These are phyloP conservation scores for Pedicia rivosa DNA, from an alignment of 2,888 invertebrate genomes.

Conservation along the genomic window DNA sequence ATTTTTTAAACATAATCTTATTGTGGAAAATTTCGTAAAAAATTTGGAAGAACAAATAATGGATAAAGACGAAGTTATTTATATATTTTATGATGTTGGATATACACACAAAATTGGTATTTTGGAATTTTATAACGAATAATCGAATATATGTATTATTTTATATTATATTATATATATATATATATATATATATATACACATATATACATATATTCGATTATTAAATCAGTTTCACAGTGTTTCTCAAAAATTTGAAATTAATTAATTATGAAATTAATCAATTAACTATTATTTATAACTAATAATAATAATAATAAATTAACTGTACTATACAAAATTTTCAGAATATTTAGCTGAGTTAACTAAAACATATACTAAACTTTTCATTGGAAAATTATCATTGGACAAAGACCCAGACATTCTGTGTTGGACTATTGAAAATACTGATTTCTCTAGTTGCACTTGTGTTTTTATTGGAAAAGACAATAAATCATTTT, in stretches of 20 bases:
- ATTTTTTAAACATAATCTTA: conserved; percentile 44
- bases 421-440: conserved; percentile 12
- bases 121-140: no score
- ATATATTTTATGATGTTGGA: conserved; percentile 50
- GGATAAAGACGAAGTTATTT: conserved; percentile 25
- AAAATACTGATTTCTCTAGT: conserved; percentile 27
- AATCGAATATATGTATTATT: no score
- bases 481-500: conserved; percentile 42
- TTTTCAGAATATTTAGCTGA: conserved; percentile 2
- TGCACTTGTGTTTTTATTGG: conserved; percentile 52
- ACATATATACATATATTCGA: background rate
- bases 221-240: no score
- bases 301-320: background rate
- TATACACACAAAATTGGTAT: conserved; percentile 45
- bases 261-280: no score
- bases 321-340: background rate
- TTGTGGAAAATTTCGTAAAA: conserved; percentile 31
- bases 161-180: no score
- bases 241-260: no score
- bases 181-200: no score
- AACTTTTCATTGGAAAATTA: conserved; percentile 5
- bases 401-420: conserved; percentile 8
- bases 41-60: background rate
- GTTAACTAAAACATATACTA: background rate
- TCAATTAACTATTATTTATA: no score